Base-by-base conservation (phyloP, 2,888 invertebrate species). In the Mythimna vitellina region DNA sequence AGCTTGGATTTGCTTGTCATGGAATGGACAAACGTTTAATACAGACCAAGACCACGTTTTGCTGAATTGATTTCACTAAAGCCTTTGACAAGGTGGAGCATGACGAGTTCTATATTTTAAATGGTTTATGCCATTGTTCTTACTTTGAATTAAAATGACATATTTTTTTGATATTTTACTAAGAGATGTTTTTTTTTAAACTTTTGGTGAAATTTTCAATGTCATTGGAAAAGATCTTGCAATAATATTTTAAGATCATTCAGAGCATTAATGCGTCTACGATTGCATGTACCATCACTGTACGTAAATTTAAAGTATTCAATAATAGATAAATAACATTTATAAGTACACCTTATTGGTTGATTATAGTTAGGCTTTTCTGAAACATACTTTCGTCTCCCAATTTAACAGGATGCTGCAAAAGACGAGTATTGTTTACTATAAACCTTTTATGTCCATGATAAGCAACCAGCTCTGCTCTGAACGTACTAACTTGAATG, bases 1-100 rank as follows among this genome's bases (percentile, higher is more conserved):
- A 17, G 32, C 17, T 29, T 73, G 38, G 22, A 49, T 56, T 74
- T 62, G 65, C 46, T 53, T 46, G 56, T 32, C 54, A 64, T 58
- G n/a, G 22, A 57, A 60, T 38, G 0, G 14, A 8, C 32, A 25
- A 25, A 14, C 1, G 20, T 25, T n/a, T 20, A 29, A 58, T 58
- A 1, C 35, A 64, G 22, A 53, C 22, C 3, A 12, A 10, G 1
- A 57, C 5, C 35, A 12, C 7, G n/a, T 7, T 35, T 7, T 35
- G 6, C n/a, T 58, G n/a, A 20, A n/a, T 22, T 14, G n/a, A 58
- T 14, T 58, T 14, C 1, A 12, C 7, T 58, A n/a, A n/a, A n/a
- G 35, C 58, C 8, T 58, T 35, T 58, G 6, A 58, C 7, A 38
- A n/a, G 17, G 1, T 35, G 1, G 12, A 35, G 5, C 22, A 38